Evolutionary conservation across 2,113 vertebrate genomes (phyloP), one percentile per base, ranked within the genome.

Genomic region (Platichthys flesus): DNA sequence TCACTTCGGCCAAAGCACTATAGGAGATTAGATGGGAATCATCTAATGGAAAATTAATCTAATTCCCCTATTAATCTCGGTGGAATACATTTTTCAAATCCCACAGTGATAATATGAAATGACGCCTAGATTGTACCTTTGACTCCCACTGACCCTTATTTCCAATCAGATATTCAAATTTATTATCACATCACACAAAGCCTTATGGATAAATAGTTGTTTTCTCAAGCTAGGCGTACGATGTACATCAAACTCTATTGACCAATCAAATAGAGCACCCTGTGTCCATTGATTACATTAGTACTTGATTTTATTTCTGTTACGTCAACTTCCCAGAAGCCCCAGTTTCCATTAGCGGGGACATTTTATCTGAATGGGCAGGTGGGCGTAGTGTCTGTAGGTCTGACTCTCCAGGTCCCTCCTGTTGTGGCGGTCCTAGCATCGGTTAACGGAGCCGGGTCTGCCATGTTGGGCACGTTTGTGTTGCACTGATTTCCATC

Each of bases 251-350:
- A 65, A 61, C 35, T 42, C 57, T 42, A 62, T 84, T 10, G 31
- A 82, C 65, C 51, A 66, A 62, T 74, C 73, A 76, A 84, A 78
- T 66, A 65, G 45, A 71, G 63, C 61, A 59, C 85, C 81, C 75
- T 74, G 67, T 74, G 52, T 75, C 51, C 66, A 84, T 86, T 76
- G 70, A 89, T 90, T 75, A n/a, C 52, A 14, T 76, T 82, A 68
- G 47, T 26, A 28, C 45, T 23, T 79, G 62, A 74, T 54, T 63
- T 40, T 15, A 40, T 45, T 54, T 58, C 58, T 57, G 59, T 73
- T 23, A 14, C 12, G 26, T 80, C 62, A 59, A 60, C 84, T 88
- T 88, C 85, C 78, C 73, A 79, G 85, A 88, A 91, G 62, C 66
- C 62, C 58, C 47, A 3, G 14, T 47, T 75, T 85, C 72, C 74